Evolutionary conservation across 2,113 vertebrate species (phyloP).

Genomic region (Pachypanchax playfairii): DNA sequence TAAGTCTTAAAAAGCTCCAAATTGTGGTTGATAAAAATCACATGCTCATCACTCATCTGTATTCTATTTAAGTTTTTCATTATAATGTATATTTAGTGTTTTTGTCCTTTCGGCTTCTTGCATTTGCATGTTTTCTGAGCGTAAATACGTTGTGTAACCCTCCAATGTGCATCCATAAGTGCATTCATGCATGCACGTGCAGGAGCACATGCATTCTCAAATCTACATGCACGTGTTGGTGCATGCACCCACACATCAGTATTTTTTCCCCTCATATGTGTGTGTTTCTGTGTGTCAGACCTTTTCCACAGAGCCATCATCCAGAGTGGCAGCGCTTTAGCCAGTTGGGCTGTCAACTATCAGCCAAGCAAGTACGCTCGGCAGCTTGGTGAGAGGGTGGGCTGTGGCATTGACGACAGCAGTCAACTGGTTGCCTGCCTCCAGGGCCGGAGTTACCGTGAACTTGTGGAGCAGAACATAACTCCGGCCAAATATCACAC

Average conservation of each 20-base stretch:
- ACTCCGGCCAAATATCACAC: slow-evolving; percentile 95
- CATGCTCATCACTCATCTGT: slow-evolving; percentile 29
- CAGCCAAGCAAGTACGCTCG: slow-evolving; percentile 95
- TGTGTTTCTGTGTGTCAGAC: slow-evolving; percentile 79
- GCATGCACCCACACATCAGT: background rate
- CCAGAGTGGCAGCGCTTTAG: slow-evolving; percentile 96
- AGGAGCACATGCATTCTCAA: slow-evolving; percentile 12
- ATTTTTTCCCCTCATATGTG: slow-evolving; percentile 27
- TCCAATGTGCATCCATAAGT: slow-evolving; percentile 4
- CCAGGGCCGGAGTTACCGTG: slow-evolving; percentile 88
- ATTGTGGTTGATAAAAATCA: slow-evolving; percentile 25
- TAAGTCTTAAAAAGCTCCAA: slow-evolving; percentile 32
- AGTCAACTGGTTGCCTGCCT: slow-evolving; percentile 92
- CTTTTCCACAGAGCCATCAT: slow-evolving; percentile 98
- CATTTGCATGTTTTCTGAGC: slow-evolving; percentile 33
- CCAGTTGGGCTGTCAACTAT: slow-evolving; percentile 99
- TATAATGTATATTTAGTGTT: background rate
- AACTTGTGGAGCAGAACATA: slow-evolving; percentile 91
- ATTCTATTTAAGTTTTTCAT: background rate
- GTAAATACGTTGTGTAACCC: slow-evolving; percentile 14
- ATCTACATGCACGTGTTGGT: slow-evolving; percentile 8
- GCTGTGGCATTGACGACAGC: slow-evolving; percentile 93
- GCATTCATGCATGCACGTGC: slow-evolving; percentile 11
- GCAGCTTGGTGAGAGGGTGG: slow-evolving; percentile 91
- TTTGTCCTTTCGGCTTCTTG: slow-evolving; percentile 3